A percentile compares a stretch with the other conserved stretches of the same genome.
These are phyloP conservation scores for Ichneumoninae sp. DNA, from an alignment of 2,888 invertebrate genomes.

Conservation along the genomic window DNA sequence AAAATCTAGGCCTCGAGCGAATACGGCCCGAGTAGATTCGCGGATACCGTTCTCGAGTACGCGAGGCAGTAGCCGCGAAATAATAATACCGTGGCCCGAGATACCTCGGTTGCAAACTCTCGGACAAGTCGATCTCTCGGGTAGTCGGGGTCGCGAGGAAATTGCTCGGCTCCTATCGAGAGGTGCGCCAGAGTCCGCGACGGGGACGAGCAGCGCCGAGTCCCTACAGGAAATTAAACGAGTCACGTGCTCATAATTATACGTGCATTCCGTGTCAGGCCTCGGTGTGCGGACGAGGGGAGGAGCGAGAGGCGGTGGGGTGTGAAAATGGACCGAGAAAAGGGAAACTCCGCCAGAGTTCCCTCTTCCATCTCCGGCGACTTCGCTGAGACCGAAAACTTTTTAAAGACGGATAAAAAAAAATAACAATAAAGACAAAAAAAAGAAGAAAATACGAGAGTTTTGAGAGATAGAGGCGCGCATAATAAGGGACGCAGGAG, in stretches of 20 bases:
- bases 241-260: conserved; percentile 82
- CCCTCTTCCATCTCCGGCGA: conserved; percentile 20
- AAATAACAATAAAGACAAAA: conserved; percentile 16
- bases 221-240: conserved; percentile 81
- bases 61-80: conserved; percentile 37
- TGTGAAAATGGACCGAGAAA: not conserved
- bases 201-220: conserved; percentile 59
- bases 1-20: conserved; percentile 25
- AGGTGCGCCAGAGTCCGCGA: conserved; percentile 50
- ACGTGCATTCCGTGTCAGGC: conserved; percentile 73
- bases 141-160: conserved; percentile 72
- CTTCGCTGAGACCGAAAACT: conserved; percentile 8
- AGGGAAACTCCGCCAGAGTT: conserved; percentile 44
- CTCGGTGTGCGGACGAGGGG: not conserved
- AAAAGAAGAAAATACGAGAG: conserved; percentile 26
- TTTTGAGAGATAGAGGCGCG: conserved; percentile 12
- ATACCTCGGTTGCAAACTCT: conserved; percentile 23
- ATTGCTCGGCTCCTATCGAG: conserved; percentile 71
- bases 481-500: conserved; percentile 34
- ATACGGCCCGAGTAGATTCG: conserved; percentile 54
- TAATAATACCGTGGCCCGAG: conserved; percentile 39
- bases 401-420: conserved; percentile 4
- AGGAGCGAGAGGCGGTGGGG: not conserved
- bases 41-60: conserved; percentile 37
- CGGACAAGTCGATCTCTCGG: conserved; percentile 53